Base-by-base conservation (phyloP, 2,888 invertebrate genomes). In the Auanema freiburgensis region DNA sequence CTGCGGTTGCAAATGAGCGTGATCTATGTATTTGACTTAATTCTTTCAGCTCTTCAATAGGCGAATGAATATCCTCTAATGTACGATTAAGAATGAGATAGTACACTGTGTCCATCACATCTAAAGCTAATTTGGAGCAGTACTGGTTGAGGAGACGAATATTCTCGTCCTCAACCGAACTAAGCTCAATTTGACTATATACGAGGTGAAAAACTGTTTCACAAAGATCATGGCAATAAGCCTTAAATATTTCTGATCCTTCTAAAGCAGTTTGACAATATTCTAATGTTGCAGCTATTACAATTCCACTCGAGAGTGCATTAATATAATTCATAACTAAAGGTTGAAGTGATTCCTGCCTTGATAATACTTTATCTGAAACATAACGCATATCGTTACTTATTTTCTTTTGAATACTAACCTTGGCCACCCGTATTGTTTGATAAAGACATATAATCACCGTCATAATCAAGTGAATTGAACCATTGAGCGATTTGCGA, bases 381-480 rank as follows among this genome's bases (percentile, higher is more conserved):
- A 21, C 50, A 52, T 57, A 25, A 63, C 64, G 59, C 33, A 3
- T 8, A 33, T 8, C 8, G 33, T 33, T 33, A 33, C 33, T 33
- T 8, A 33, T 5, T 33, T 8, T 5, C 4, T 33, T n/a, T n/a
- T n/a, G n/a, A 61, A 46, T 25, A 61, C 61, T 46, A 1, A 46
- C 46, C 46, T 46, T 11, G 46, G 46, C 16, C 8, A 8, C 2
- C 46, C 46, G 46, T 46, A 18, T 46, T 23, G 46, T 46, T 18
- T 16, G 46, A 33, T 5, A 54, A 6, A 16, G 62, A 40, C 10
- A 59, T 57, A 52, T 69, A 72, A 44, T 72, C 69, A 10, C 67
- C 67, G 56, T 72, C 72, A 49, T 72, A 72, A 54, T 72, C 72
- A 33, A 72, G 64, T n/a, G 72, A 67, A 41, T 69, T 69, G 54